Percentiles rank a stretch among this genome's conserved stretches.
Conservation (phyloP, 2,797 vertebrate genomes). For the Coracias cyanogaster region DNA sequence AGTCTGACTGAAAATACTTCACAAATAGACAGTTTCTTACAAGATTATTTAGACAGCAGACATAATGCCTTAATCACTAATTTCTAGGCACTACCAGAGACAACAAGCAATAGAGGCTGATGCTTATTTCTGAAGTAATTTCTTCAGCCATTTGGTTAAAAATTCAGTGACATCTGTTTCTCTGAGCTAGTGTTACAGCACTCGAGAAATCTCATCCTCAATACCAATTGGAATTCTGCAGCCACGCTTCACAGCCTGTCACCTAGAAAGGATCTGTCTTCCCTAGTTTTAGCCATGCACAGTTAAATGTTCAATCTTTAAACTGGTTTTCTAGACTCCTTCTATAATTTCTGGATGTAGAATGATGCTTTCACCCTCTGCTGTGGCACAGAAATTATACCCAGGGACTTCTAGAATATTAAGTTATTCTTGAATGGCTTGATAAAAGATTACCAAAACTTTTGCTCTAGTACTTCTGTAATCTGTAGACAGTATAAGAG, state of each 20-base stretch:
- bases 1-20: neutral
- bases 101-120: neutral
- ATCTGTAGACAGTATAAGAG: neutral
- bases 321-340: neutral
- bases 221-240: neutral
- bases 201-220: neutral
- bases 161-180: neutral
- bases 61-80: neutral
- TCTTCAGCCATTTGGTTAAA: neutral
- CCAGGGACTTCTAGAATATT: neutral
- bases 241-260: neutral
- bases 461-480: neutral
- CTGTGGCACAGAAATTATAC: neutral
- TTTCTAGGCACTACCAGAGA: neutral
- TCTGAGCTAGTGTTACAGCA: neutral
- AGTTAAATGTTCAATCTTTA: neutral
- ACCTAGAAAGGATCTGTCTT: neutral
- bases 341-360: neutral
- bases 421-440: neutral
- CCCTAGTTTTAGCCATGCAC: rapidly evolving
- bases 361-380: neutral
- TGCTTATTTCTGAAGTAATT: neutral
- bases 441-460: neutral
- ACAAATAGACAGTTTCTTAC: neutral
- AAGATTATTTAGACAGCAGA: neutral